phyloP scores from a whole-genome alignment of 2,113 vertebrate genomes.

The Nothocercus nigrocapillus region DNA sequence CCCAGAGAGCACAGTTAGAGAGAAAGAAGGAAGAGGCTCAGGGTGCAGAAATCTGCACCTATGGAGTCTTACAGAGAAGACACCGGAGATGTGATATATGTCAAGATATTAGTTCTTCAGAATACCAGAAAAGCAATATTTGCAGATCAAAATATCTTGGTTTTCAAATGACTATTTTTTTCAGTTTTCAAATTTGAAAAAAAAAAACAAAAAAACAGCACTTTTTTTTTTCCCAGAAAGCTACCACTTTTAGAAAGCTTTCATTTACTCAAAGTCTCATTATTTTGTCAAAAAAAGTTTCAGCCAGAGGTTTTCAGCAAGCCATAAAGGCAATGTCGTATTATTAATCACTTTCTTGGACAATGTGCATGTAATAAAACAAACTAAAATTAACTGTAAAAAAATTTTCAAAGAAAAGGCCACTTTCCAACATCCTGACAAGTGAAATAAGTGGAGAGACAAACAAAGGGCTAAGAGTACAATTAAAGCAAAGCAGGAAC shows the following conservation, averaged over 20 bases:
- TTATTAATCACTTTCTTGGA: constrained; percentile 61
- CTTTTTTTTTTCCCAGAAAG: not conserved
- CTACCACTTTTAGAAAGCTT: not conserved
- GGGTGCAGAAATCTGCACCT: not conserved
- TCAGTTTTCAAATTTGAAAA: not conserved
- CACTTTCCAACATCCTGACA: constrained; percentile 67
- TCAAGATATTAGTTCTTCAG: not conserved
- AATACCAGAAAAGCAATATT: not conserved
- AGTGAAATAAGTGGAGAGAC: constrained; percentile 21
- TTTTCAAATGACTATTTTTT: not conserved
- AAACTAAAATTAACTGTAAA: constrained; percentile 49
- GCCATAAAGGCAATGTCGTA: not conserved
- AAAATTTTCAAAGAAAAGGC: constrained; percentile 58
- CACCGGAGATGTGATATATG: accelerated
- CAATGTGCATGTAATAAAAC: constrained; percentile 48
- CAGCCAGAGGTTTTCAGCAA: constrained; percentile 19
- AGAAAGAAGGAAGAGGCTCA: not conserved
- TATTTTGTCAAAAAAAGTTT: constrained; percentile 30
- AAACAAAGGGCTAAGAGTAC: constrained; percentile 56
- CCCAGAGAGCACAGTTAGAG: not conserved
- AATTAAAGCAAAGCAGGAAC: constrained; percentile 52
- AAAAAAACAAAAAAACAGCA: not conserved
- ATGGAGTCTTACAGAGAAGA: not conserved
- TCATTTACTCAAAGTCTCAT: not conserved
- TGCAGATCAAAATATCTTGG: not conserved